Evolutionary conservation across 2,113 vertebrate species (phyloP).

Genomic region (Gopherus evgoodei): DNA sequence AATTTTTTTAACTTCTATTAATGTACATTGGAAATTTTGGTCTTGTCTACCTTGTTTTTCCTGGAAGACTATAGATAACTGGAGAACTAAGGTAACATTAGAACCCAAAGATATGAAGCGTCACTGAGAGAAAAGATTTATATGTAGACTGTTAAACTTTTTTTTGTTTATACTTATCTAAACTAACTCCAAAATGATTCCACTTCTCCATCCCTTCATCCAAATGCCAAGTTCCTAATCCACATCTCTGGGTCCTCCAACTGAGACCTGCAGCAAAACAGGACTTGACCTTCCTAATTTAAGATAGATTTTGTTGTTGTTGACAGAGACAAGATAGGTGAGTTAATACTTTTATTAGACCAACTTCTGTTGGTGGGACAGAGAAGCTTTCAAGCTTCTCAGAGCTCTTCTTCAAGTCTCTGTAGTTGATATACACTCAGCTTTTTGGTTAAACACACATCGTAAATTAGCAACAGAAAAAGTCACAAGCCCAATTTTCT

Average conservation of each 20-base stretch:
- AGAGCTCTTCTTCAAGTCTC: background rate
- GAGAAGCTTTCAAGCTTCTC: background rate
- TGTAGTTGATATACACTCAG: background rate
- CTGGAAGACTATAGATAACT: background rate
- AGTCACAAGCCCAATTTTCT: background rate
- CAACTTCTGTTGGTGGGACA: background rate
- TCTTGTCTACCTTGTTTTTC: background rate
- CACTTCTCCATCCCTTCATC: accelerated
- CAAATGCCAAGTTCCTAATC: background rate
- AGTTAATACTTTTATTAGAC: background rate
- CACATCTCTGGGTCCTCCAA: background rate
- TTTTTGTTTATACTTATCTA: background rate
- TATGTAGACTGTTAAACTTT: background rate
- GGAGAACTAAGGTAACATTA: background rate
- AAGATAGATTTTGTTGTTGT: background rate
- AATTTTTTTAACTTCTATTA: background rate
- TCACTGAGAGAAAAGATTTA: background rate
- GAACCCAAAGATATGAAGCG: background rate
- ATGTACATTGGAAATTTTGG: background rate
- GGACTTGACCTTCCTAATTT: background rate
- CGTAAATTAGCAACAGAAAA: background rate
- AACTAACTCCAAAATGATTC: background rate
- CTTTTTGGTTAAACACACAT: background rate
- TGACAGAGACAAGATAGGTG: background rate
- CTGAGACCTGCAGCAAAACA: background rate